Evolutionary conservation across 1,140 invertebrate species (phyloP).

Genomic region (Lepidurus arcticus): DNA sequence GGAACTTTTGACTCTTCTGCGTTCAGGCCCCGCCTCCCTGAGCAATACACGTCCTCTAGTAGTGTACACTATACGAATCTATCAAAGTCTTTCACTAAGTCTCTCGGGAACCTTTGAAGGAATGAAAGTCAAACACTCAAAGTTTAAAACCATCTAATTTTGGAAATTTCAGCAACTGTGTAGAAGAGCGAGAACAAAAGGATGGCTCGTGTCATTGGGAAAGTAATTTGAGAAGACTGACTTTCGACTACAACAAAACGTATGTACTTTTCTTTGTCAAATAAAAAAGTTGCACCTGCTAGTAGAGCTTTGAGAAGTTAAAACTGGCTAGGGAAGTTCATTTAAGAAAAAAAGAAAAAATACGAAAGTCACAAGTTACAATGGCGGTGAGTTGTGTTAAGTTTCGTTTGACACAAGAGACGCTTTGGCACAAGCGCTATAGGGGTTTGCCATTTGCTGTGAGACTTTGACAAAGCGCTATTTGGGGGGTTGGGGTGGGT

Average conservation of each 20-base stretch:
- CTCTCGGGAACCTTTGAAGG: not conserved
- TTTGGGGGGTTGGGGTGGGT: too few relatives aligned
- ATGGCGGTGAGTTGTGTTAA: constrained; percentile 2
- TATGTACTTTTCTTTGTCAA: not conserved
- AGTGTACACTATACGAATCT: too few relatives aligned
- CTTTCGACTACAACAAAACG: not conserved
- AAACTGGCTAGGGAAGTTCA: not conserved
- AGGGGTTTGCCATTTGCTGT: not conserved
- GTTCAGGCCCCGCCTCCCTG: not conserved
- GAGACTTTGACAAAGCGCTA: not conserved
- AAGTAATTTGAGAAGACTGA: not conserved
- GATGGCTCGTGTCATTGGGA: constrained; percentile 11
- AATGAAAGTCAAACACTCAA: not conserved
- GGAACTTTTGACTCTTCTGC: not conserved
- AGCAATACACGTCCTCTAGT: not conserved
- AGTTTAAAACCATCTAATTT: not conserved
- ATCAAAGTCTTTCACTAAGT: not conserved
- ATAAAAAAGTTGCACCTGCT: not conserved
- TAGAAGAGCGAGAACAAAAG: not conserved
- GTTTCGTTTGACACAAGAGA: constrained; percentile 15
- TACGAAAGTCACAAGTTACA: not conserved
- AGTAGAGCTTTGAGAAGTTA: not conserved
- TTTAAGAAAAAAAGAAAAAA: not conserved
- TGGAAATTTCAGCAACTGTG: not conserved
- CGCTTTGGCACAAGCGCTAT: constrained; percentile 1